A percentile compares a stretch with the other conserved stretches of the same genome.
These are phyloP conservation scores for Homarus gammarus DNA, from an alignment of 2,888 invertebrate species.

Conservation along the genomic window DNA sequence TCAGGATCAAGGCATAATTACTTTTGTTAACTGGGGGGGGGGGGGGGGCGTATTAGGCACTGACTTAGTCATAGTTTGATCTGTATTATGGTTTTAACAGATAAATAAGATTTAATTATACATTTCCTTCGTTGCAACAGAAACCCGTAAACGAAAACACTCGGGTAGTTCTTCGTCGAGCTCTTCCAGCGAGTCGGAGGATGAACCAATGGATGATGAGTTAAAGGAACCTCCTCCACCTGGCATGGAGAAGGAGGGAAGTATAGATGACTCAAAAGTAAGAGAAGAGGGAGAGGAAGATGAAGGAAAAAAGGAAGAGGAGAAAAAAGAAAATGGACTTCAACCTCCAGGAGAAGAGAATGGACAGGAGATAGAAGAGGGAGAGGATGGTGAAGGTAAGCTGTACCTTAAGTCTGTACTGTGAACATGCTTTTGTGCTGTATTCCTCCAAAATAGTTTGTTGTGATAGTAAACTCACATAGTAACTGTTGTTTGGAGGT, in stretches of 20 bases:
- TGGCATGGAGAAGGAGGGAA: constrained; percentile 77
- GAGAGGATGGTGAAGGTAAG: constrained; percentile 26
- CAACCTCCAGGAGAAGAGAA: constrained; percentile 78
- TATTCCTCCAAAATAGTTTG: too few relatives aligned
- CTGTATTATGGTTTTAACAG: too few relatives aligned
- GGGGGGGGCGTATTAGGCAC: too few relatives aligned
- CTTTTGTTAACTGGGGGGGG: too few relatives aligned
- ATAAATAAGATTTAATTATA: neutral
- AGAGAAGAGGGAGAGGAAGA: constrained; percentile 61
- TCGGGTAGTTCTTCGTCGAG: constrained; percentile 66
- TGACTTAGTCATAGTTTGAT: too few relatives aligned
- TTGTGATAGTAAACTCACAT: too few relatives aligned
- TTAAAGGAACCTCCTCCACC: constrained; percentile 78
- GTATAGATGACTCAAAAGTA: constrained; percentile 73
- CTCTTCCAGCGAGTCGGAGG: constrained; percentile 75
- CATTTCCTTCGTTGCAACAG: constrained; percentile 30
- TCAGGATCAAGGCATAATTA: too few relatives aligned
- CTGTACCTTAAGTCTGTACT: too few relatives aligned
- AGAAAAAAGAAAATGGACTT: constrained; percentile 79
- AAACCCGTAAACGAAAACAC: constrained; percentile 75
- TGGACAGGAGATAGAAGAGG: constrained; percentile 18
- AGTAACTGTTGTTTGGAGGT: too few relatives aligned
- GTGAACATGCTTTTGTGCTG: too few relatives aligned
- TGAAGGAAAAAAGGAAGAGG: constrained; percentile 70
- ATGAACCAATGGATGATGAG: constrained; percentile 78